Percentiles rank a stretch among this genome's conserved stretches.
phyloP scores from a whole-genome alignment of 2,113 vertebrate species.

The Labrus mixtus region DNA sequence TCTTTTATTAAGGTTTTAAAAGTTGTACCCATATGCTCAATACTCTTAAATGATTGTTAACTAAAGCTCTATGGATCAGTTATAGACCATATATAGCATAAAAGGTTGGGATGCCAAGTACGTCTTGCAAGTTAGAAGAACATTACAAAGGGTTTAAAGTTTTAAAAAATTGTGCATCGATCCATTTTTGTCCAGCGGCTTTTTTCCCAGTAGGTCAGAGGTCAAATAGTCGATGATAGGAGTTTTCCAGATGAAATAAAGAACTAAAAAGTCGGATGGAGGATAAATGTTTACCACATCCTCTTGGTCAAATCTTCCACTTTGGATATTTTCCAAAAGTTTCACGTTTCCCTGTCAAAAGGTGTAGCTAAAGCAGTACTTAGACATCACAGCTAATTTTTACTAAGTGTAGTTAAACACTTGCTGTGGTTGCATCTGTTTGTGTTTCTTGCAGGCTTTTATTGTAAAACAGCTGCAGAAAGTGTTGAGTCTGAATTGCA shows the following conservation, averaged over 20 bases:
- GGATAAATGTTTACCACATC: background rate
- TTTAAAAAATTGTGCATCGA: background rate
- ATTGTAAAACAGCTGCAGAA: constrained; percentile 67
- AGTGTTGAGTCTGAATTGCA: constrained; percentile 54
- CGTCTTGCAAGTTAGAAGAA: background rate
- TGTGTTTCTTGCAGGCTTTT: constrained; percentile 53
- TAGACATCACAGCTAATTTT: background rate
- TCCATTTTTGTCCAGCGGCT: background rate
- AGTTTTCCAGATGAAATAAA: background rate
- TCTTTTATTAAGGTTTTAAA: background rate
- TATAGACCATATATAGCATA: no score
- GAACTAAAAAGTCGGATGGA: background rate
- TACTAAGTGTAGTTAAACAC: background rate
- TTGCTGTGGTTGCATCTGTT: constrained; percentile 53
- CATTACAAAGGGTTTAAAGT: background rate
- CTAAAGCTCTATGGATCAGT: background rate
- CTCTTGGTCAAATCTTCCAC: background rate
- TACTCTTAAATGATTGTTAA: background rate
- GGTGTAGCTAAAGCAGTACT: background rate
- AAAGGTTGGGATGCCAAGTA: background rate
- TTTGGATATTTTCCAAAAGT: background rate
- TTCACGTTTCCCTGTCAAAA: background rate
- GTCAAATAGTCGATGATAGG: background rate
- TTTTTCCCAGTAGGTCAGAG: background rate
- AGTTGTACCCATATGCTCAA: background rate